Evolutionary conservation across 2,888 invertebrate genomes (phyloP).

Genomic region (Troides oblongomaculatus): DNA sequence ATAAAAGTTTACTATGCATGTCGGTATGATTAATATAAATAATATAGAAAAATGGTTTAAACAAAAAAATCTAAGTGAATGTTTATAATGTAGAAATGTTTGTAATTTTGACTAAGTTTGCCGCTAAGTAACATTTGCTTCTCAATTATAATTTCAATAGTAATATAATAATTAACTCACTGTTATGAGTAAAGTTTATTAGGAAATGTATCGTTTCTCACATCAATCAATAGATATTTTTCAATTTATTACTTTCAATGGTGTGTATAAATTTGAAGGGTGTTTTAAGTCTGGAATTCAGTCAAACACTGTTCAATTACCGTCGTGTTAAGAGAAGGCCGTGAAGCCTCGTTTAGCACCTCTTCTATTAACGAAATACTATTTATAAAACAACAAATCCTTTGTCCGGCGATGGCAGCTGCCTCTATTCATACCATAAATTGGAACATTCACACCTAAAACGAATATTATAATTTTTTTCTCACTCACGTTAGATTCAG

Average conservation of each 20-base stretch:
- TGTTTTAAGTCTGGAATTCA: neutral
- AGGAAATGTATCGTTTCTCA: neutral
- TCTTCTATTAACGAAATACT: constrained; percentile 41
- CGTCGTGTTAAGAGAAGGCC: constrained; percentile 39
- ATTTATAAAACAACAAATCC: constrained; percentile 42
- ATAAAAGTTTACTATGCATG: no score
- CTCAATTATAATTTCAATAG: no score
- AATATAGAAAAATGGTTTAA: no score
- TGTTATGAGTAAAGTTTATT: no score
- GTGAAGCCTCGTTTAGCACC: constrained; percentile 42
- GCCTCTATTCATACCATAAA: constrained; percentile 36
- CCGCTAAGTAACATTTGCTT: no score
- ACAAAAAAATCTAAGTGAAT: no score
- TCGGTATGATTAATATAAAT: no score
- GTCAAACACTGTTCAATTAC: constrained; percentile 43
- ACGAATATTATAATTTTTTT: constrained; percentile 31
- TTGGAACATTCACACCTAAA: constrained; percentile 43
- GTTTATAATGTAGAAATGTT: no score
- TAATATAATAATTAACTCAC: no score
- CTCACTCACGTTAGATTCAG: neutral
- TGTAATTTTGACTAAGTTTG: no score
- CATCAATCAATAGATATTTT: neutral
- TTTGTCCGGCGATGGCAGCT: constrained; percentile 40
- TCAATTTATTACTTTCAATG: neutral
- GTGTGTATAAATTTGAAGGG: neutral